Evolutionary conservation across 2,113 vertebrate genomes (phyloP), one percentile per base, ranked within the genome.

Genomic region (Phylloscopus trochiloides): DNA sequence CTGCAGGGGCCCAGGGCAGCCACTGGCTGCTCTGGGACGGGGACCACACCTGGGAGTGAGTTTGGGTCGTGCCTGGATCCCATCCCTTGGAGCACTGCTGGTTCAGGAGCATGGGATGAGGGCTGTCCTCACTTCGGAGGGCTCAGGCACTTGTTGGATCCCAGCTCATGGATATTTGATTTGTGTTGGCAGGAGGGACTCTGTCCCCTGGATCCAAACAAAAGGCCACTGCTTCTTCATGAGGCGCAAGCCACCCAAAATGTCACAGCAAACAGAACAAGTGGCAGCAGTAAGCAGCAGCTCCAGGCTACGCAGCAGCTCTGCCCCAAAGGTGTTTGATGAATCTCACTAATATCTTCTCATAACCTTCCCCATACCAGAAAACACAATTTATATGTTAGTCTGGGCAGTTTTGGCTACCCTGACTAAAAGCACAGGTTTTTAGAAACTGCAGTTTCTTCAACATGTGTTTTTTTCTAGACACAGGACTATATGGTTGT

Each of bases 81-180:
- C 2, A 2, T 4, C 7, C 62, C 62, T 8, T 4, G 0, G 18
- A 12, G 43, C 9, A 0, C 2, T 1, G 50, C 63, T 21, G 74
- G 16, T 10, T 1, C 7, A 0, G 36, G 45, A 2, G 28, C 2
- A 0, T 0, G 6, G 74, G 73, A 3, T 1, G 3, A 20, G 6
- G 19, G 58, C 59, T 45, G 28, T 42, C 20, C 2, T 10, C 4
- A 6, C 52, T 40, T 25, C 0, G 0, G 16, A 15, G 55, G 3
- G 59, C 71, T 52, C 42, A 1, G 75, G 17, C 73, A 2, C 58
- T 19, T 19, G 1, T 3, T 9, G 4, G 1, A 3, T 10, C 73
- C 20, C 15, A 17, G 8, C 68, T 55, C 59, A 0, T 0, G 1
- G 57, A 1, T 14, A 4, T 19, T 61, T 67, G 68, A 21, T 57